Conservation (phyloP, 2,888 invertebrate species). For the Pteria penguin region DNA sequence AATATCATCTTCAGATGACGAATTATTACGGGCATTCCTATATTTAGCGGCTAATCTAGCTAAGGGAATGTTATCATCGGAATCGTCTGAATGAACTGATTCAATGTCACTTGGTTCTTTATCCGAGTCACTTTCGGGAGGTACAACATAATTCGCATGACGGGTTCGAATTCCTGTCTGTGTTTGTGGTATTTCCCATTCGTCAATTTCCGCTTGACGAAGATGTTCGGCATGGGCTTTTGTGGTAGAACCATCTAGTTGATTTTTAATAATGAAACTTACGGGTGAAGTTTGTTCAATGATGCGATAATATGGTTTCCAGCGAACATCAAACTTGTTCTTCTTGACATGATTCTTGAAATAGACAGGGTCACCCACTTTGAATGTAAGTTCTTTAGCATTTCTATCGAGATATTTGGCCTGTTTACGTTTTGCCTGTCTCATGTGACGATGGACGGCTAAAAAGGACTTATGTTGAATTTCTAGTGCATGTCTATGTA, state of each 20-base stretch:
- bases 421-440: conserved; percentile 22
- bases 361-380: conserved; percentile 39
- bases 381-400: neutral
- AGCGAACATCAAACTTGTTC: conserved; percentile 28
- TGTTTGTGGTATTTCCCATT: conserved; percentile 12
- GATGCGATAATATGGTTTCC: conserved; percentile 36
- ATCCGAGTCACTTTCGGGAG: neutral
- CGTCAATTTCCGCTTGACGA: neutral
- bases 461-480: conserved; percentile 29
- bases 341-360: conserved; percentile 25
- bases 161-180: neutral
- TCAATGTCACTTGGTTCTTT: neutral
- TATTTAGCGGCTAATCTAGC: neutral
- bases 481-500: conserved; percentile 22
- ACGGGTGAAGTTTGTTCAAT: conserved; percentile 31
- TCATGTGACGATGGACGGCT: conserved; percentile 18
- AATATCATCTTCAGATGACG: neutral
- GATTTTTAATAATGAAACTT: conserved; percentile 24
- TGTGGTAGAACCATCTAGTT: conserved; percentile 7
- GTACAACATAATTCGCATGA: conserved; percentile 14
- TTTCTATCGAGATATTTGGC: conserved; percentile 17
- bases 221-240: conserved; percentile 24
- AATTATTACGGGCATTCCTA: neutral
- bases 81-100: neutral
- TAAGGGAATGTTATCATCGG: neutral